Evolutionary conservation across 2,113 vertebrate species (phyloP).

Genomic region (Notothenia coriiceps): DNA sequence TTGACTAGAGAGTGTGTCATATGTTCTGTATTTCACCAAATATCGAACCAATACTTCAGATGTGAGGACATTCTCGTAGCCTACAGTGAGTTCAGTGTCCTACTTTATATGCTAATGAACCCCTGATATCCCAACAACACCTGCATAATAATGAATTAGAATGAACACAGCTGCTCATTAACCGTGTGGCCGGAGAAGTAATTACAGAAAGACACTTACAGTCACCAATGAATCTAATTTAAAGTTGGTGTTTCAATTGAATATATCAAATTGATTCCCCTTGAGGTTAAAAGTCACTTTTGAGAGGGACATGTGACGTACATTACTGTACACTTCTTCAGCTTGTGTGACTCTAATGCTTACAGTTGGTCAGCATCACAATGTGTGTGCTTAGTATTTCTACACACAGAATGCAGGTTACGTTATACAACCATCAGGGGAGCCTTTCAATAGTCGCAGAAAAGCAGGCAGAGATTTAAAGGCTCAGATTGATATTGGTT

Average conservation of each 20-base stretch:
- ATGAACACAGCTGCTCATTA: slow-evolving; percentile 64
- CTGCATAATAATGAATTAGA: slow-evolving; percentile 50
- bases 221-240: slow-evolving; percentile 30
- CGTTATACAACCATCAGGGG: background rate
- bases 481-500: background rate
- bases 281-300: slow-evolving; percentile 19
- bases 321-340: background rate
- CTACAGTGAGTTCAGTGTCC: slow-evolving; percentile 4
- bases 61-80: background rate
- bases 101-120: slow-evolving; percentile 45
- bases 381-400: background rate
- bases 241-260: slow-evolving; percentile 20
- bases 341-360: background rate
- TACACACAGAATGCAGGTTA: background rate
- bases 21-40: background rate
- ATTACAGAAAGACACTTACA: slow-evolving; percentile 34
- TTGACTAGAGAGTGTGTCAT: background rate
- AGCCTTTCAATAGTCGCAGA: background rate
- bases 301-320: background rate
- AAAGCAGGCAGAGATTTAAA: background rate
- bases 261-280: slow-evolving; percentile 16
- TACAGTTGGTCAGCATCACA: background rate
- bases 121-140: slow-evolving; percentile 36
- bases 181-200: slow-evolving; percentile 31
- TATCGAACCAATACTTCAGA: background rate